Conservation (phyloP, 2,797 vertebrate species). For the Xenops minutus region DNA sequence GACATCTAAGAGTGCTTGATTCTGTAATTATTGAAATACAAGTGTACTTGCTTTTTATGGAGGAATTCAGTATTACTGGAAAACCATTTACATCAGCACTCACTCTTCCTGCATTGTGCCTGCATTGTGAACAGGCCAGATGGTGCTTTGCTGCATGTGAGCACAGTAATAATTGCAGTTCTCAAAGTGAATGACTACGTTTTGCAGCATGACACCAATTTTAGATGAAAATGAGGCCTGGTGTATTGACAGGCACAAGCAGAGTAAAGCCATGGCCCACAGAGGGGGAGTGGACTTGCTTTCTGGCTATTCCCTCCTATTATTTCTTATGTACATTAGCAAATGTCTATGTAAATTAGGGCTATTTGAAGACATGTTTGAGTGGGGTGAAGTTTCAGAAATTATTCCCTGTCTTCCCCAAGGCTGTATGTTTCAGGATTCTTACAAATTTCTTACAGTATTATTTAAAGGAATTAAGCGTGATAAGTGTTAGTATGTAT, state of each 20-base stretch:
- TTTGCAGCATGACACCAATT: conserved; percentile 65
- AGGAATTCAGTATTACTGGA: conserved; percentile 48
- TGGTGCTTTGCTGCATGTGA: conserved; percentile 59
- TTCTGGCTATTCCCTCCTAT: conserved; percentile 32
- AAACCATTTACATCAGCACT: conserved; percentile 42
- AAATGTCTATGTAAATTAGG: conserved; percentile 36
- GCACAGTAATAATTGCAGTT: conserved; percentile 61
- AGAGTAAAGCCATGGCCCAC: not conserved
- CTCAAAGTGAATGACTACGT: conserved; percentile 52
- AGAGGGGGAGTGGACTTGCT: conserved; percentile 42
- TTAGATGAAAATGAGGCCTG: conserved; percentile 53
- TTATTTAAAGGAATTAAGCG: not conserved
- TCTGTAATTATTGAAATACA: conserved; percentile 54
- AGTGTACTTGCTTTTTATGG: conserved; percentile 43
- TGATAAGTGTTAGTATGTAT: not conserved
- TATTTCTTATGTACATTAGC: conserved; percentile 28
- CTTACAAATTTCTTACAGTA: not conserved
- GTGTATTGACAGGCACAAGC: conserved; percentile 42
- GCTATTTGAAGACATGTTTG: not conserved
- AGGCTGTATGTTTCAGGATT: not conserved
- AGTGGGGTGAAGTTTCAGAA: not conserved
- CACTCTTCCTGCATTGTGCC: conserved; percentile 52
- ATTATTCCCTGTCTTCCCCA: not conserved
- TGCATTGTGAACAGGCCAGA: conserved; percentile 48
- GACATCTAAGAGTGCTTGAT: not conserved